A percentile compares a stretch with the other conserved stretches of the same genome.
phyloP scores from a whole-genome alignment of 2,113 vertebrate genomes.

The Lepisosteus osseus region DNA sequence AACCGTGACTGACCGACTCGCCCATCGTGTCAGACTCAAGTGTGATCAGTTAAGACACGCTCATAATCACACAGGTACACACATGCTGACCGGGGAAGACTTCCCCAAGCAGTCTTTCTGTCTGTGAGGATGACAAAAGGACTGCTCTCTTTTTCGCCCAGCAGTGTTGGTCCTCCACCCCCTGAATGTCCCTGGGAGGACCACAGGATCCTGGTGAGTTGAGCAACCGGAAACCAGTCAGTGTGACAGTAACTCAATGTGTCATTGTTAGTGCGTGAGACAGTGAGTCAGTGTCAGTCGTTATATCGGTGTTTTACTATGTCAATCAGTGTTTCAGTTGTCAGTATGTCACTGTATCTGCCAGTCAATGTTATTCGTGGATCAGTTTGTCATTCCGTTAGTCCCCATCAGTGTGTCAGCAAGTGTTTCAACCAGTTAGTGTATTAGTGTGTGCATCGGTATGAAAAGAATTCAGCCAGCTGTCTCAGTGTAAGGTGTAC shows the following conservation, averaged over 20 bases:
- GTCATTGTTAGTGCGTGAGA: too few relatives aligned
- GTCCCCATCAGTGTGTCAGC: not conserved
- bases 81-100: not conserved
- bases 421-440: not conserved
- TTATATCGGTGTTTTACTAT: too few relatives aligned
- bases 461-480: too few relatives aligned
- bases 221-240: too few relatives aligned
- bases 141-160: conserved; percentile 29
- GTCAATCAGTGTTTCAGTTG: not conserved
- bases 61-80: too few relatives aligned
- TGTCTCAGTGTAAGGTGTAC: too few relatives aligned
- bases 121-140: not conserved
- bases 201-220: conserved; percentile 53
- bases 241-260: too few relatives aligned
- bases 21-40: too few relatives aligned
- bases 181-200: conserved; percentile 60
- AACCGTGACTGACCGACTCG: not conserved
- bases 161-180: conserved; percentile 48
- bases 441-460: too few relatives aligned
- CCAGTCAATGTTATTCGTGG: not conserved
- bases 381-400: not conserved
- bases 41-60: too few relatives aligned
- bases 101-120: not conserved
- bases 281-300: too few relatives aligned
- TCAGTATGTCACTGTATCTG: not conserved